These are phyloP conservation scores for Numenius arquata DNA, from an alignment of 2,113 vertebrate genomes.

Conservation along the genomic window DNA sequence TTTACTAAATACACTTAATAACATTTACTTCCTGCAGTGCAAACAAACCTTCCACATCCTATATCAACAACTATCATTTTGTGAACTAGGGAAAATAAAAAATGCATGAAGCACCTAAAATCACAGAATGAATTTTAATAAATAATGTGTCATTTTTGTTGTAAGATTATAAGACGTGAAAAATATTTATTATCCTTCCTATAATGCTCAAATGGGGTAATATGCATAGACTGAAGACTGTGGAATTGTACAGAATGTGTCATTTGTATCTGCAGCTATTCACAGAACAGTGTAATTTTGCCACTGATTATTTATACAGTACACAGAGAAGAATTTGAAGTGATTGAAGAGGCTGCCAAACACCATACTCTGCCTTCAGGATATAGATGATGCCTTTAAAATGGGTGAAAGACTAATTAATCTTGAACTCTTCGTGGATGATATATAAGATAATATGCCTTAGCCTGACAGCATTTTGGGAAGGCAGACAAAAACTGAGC, in stretches of 20 bases:
- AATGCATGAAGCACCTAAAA: background rate
- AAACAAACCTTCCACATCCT: background rate
- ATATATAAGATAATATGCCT: constrained; percentile 38
- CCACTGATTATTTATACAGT: constrained; percentile 48
- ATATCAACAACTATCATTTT: background rate
- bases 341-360: constrained; percentile 58
- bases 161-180: background rate
- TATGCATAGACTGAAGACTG: background rate
- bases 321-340: constrained; percentile 32
- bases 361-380: constrained; percentile 39
- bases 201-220: background rate
- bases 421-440: constrained; percentile 44
- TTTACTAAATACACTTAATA: background rate
- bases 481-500: background rate
- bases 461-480: constrained; percentile 25
- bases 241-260: background rate
- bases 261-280: constrained; percentile 13
- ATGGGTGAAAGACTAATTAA: constrained; percentile 64
- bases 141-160: background rate
- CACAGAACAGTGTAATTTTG: constrained; percentile 20
- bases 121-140: background rate
- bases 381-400: constrained; percentile 64
- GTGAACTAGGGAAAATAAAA: constrained; percentile 20
- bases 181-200: constrained; percentile 29
- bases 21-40: background rate